Conservation (phyloP, 1,140 invertebrate genomes). For the Palaemon carinicauda region DNA sequence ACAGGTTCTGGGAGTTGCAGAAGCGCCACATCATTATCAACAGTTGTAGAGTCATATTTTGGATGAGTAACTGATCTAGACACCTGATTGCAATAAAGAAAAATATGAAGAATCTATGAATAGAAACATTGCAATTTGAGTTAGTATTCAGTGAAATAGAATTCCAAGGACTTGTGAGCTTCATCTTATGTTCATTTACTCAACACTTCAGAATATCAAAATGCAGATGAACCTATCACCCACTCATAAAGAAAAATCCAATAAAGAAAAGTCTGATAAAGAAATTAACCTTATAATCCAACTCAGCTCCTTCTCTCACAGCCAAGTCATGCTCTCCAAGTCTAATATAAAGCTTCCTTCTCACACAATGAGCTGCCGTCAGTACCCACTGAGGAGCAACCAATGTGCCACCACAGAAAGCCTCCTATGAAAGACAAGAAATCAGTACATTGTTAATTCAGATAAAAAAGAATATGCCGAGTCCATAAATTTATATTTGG, state of each 20-base stretch:
- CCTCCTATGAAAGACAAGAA: slow-evolving; percentile 70
- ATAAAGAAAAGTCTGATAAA: neutral
- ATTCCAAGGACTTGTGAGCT: too few relatives aligned
- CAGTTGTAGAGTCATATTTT: slow-evolving; percentile 83
- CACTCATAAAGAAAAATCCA: too few relatives aligned
- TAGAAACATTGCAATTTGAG: too few relatives aligned
- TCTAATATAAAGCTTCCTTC: slow-evolving; percentile 79
- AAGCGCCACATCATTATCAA: slow-evolving; percentile 91
- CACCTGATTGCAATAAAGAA: slow-evolving; percentile 65
- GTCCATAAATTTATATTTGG: too few relatives aligned
- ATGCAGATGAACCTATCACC: too few relatives aligned
- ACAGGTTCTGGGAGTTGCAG: slow-evolving; percentile 74
- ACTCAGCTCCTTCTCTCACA: slow-evolving; percentile 73
- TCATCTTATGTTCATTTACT: neutral
- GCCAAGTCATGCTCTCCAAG: slow-evolving; percentile 85
- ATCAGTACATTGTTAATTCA: neutral
- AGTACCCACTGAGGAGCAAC: slow-evolving; percentile 86
- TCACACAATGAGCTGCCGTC: slow-evolving; percentile 89
- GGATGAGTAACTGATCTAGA: slow-evolving; percentile 81
- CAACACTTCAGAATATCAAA: too few relatives aligned
- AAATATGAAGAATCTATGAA: too few relatives aligned
- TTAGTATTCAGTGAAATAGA: too few relatives aligned
- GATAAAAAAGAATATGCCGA: neutral
- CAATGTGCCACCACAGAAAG: slow-evolving; percentile 91
- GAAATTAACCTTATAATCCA: slow-evolving; percentile 73